Conservation (phyloP, 1,140 invertebrate species). For the Adelges cooleyi region DNA sequence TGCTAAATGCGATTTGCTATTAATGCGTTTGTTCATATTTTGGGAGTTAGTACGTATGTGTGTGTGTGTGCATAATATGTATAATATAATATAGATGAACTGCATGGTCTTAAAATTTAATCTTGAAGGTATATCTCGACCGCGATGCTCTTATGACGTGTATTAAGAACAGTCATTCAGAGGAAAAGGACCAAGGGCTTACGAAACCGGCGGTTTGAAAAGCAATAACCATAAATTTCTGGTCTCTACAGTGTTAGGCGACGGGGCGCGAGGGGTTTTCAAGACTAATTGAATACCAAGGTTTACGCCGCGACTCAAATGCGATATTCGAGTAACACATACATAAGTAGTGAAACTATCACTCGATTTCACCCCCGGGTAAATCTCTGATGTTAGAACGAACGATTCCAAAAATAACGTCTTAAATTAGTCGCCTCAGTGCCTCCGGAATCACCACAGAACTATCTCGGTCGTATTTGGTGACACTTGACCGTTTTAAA, state of each 20-base stretch:
- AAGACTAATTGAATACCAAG: conserved; percentile 14
- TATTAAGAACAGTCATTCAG: neutral
- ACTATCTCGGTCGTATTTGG: too few relatives aligned
- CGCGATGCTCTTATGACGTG: too few relatives aligned
- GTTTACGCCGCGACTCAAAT: neutral
- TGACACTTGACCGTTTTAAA: too few relatives aligned
- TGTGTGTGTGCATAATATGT: too few relatives aligned
- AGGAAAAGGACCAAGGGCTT: neutral
- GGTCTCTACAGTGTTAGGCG: neutral
- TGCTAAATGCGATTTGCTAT: too few relatives aligned
- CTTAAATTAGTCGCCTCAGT: neutral
- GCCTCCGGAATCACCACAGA: too few relatives aligned
- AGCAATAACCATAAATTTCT: conserved; percentile 13
- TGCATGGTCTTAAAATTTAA: neutral
- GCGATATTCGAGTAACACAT: neutral
- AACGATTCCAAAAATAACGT: conserved; percentile 18
- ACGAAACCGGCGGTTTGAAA: neutral
- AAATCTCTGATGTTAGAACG: neutral
- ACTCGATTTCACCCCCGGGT: neutral
- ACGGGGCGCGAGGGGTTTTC: neutral
- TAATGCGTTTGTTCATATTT: too few relatives aligned
- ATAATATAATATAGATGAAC: too few relatives aligned
- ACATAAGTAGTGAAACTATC: neutral
- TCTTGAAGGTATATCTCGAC: neutral
- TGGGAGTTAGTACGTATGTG: too few relatives aligned